These are phyloP conservation scores for Spicauda simplicius DNA, from an alignment of 2,888 invertebrate species.

Conservation along the genomic window DNA sequence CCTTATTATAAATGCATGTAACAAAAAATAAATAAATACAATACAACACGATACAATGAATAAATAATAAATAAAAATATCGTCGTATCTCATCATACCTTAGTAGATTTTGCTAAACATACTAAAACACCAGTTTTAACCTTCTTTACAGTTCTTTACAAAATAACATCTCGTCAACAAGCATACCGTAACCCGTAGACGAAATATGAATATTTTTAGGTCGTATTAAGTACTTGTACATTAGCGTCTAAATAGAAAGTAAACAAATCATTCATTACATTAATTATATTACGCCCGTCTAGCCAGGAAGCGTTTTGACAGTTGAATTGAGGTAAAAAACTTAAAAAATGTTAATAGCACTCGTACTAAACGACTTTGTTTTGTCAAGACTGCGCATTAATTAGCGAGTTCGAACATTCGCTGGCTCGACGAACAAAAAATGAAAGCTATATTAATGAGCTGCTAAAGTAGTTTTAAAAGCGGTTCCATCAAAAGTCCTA, in stretches of 20 bases:
- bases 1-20: too few relatives aligned
- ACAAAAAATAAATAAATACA: too few relatives aligned
- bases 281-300: constrained; percentile 28
- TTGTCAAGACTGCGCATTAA: constrained; percentile 37
- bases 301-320: constrained; percentile 28
- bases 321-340: constrained; percentile 30
- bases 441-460: constrained; percentile 34
- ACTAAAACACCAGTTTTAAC: too few relatives aligned
- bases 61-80: too few relatives aligned
- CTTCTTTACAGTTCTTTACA: too few relatives aligned
- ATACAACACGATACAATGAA: too few relatives aligned
- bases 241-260: constrained; percentile 12
- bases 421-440: constrained; percentile 21
- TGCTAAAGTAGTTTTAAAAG: constrained; percentile 35
- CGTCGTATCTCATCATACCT: too few relatives aligned
- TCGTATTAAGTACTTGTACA: neutral
- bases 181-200: neutral
- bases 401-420: constrained; percentile 34
- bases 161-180: too few relatives aligned
- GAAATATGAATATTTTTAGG: neutral
- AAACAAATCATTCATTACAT: constrained; percentile 15
- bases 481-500: constrained; percentile 39
- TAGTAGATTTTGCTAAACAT: too few relatives aligned
- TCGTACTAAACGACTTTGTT: constrained; percentile 37
- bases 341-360: constrained; percentile 30